Evolutionary conservation across 2,888 invertebrate species (phyloP).

Genomic region (Sisyra terminalis): DNA sequence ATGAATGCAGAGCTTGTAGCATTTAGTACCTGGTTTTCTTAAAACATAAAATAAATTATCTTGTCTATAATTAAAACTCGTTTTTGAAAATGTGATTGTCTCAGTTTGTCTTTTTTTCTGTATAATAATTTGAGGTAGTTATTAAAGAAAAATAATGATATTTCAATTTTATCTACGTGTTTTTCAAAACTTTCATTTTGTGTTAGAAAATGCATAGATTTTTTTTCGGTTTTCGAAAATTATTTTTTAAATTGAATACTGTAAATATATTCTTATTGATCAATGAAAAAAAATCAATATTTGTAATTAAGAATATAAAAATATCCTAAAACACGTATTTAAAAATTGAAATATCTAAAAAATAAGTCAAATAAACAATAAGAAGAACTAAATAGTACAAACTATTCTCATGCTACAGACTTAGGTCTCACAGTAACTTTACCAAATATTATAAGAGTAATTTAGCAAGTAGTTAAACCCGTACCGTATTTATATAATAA

Average conservation of each 20-base stretch:
- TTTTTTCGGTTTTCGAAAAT: constrained; percentile 11
- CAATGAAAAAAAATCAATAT: too few species aligned
- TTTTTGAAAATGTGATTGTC: constrained; percentile 1
- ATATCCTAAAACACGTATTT: constrained; percentile 11
- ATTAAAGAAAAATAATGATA: too few species aligned
- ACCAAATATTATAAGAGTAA: constrained; percentile 6
- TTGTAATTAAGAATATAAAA: too few species aligned
- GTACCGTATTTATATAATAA: constrained; percentile 7
- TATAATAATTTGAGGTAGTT: too few species aligned
- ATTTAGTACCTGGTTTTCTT: constrained; percentile 9
- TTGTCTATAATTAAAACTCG: constrained; percentile 6
- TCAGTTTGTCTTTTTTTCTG: too few species aligned
- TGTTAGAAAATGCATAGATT: background rate
- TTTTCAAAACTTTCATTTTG: constrained; percentile 2
- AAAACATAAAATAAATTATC: constrained; percentile 1
- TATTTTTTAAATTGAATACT: too few species aligned
- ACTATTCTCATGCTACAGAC: constrained; percentile 10
- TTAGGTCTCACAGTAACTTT: constrained; percentile 8
- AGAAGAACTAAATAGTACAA: constrained; percentile 10
- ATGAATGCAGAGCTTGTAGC: constrained; percentile 9
- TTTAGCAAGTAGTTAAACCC: constrained; percentile 8
- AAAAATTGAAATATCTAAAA: constrained; percentile 6
- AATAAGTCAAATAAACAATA: constrained; percentile 6
- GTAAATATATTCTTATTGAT: too few species aligned
- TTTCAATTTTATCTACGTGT: too few species aligned